These are phyloP conservation scores for Agrypnia vestita DNA, from an alignment of 1,140 invertebrate genomes.

Conservation along the genomic window DNA sequence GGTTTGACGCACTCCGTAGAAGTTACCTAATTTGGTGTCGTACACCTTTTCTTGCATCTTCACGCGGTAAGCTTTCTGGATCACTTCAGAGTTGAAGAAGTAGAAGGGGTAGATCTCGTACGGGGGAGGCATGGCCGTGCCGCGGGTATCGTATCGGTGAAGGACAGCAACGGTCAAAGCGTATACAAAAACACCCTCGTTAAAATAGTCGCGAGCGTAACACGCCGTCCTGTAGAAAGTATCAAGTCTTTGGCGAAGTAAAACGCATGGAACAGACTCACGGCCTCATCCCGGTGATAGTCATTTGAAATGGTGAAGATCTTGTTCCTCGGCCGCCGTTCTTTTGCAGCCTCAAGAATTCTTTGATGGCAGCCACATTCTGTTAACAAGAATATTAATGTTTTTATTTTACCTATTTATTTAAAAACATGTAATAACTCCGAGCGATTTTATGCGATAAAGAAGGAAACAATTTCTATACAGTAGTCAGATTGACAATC, in stretches of 20 bases:
- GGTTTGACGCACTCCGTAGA: constrained; percentile 66
- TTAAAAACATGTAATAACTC: no score
- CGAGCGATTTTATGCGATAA: no score
- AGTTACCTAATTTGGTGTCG: constrained; percentile 61
- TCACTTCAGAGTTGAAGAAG: constrained; percentile 75
- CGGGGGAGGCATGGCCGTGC: constrained; percentile 75
- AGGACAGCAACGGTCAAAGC: constrained; percentile 75
- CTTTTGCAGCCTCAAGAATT: constrained; percentile 73
- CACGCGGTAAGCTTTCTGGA: constrained; percentile 73
- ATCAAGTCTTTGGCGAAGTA: constrained; percentile 75
- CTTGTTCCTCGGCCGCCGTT: constrained; percentile 68
- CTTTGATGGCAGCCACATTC: constrained; percentile 71
- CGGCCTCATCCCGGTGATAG: constrained; percentile 67
- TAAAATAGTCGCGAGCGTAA: constrained; percentile 75
- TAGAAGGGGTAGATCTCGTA: constrained; percentile 78
- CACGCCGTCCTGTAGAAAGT: constrained; percentile 78
- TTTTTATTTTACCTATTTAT: no score
- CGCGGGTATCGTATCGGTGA: constrained; percentile 74
- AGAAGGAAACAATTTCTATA: no score
- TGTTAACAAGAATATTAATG: constrained; percentile 53
- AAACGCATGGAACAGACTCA: constrained; percentile 71
- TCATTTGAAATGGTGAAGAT: constrained; percentile 74
- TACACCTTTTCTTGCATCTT: constrained; percentile 73
- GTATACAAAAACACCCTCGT: constrained; percentile 76
- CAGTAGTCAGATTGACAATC: no score